Base-by-base conservation (phyloP, 1,140 invertebrate species). In the Diabrotica virgifera region DNA sequence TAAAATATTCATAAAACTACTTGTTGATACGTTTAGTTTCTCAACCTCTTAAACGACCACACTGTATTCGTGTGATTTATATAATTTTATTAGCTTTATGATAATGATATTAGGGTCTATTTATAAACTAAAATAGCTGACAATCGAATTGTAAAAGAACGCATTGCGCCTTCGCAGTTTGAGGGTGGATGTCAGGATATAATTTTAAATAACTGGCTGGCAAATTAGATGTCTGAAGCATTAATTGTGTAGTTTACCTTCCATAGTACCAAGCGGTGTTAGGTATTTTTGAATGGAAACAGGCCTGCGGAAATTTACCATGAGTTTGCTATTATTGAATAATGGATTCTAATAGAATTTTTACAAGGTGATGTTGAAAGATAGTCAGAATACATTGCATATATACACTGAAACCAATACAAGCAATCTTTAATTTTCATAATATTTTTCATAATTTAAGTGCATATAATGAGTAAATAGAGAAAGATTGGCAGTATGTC, bases 211-310 rank as follows among this genome's bases (percentile, higher is more conserved):
- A 46, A 46, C 40, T 56, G 40, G 46, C 62, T 12, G 13, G 52
- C 7, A 55, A 55, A 62, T 55, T 62, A 46, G 38, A 63, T 24
- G 13, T 63, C 38, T 63, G 36, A 63, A 14, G 62, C n/a, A 46
- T 54, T 63, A 63, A 63, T 63, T 63, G 38, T 63, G 40, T 56
- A 56, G 62, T 63, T 57, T 54, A 11, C 13, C 38, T 37, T 63
- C 36, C 36, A 6, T 40, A 40, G 62, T 63, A 63, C 62, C 62
- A 63, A 46, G 38, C 62, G 52, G 62, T 63, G 62, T 54, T 38
- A 63, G 62, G 62, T 55, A 46, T 63, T 56, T 36, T 40, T 38
- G 40, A 50, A 36, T 55, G 14, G 38, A 57, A 50, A 55, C 14
- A n/a, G 14, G 11, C 14, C 11, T 60, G 38, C 38, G 46, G 38